These are phyloP conservation scores for Drosophila aff. DNA, from an alignment of 1,140 invertebrate species.

Conservation along the genomic window DNA sequence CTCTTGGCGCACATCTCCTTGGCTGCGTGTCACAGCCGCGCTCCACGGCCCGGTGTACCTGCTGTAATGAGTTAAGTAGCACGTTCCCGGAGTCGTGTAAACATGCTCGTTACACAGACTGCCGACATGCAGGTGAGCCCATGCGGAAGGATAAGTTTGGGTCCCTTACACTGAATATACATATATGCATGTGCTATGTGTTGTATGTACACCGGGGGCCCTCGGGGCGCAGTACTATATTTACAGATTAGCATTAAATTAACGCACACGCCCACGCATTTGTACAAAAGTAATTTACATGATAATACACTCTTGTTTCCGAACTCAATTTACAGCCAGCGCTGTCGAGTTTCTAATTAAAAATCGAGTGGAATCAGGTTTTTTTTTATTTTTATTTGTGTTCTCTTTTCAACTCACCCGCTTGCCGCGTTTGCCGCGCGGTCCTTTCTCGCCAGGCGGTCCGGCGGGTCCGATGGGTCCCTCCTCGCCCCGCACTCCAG, in stretches of 20 bases:
- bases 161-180: constrained; percentile 11
- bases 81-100: constrained; percentile 47
- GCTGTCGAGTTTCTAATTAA: constrained; percentile 68
- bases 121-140: constrained; percentile 39
- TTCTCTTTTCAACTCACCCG: constrained; percentile 87
- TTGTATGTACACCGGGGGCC: constrained; percentile 54
- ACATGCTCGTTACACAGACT: constrained; percentile 65
- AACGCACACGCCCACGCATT: constrained; percentile 66
- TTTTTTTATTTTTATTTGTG: constrained; percentile 11
- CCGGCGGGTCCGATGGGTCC: constrained; percentile 95
- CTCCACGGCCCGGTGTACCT: constrained; percentile 10
- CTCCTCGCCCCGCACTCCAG: constrained; percentile 93
- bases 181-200: constrained; percentile 4
- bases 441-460: constrained; percentile 87
- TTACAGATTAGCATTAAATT: constrained; percentile 80
- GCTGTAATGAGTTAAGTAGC: constrained; percentile 77
- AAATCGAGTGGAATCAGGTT: constrained; percentile 76
- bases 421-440: constrained; percentile 90
- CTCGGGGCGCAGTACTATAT: constrained; percentile 51
- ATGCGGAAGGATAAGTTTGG: constrained; percentile 63
- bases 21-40: constrained; percentile 31
- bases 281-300: constrained; percentile 77
- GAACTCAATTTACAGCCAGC: constrained; percentile 56
- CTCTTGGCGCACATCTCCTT: constrained; percentile 1
- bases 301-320: constrained; percentile 67